Evolutionary conservation across 2,113 vertebrate species (phyloP), one percentile per base, ranked within the genome.

Genomic region (Ellobius talpinus): DNA sequence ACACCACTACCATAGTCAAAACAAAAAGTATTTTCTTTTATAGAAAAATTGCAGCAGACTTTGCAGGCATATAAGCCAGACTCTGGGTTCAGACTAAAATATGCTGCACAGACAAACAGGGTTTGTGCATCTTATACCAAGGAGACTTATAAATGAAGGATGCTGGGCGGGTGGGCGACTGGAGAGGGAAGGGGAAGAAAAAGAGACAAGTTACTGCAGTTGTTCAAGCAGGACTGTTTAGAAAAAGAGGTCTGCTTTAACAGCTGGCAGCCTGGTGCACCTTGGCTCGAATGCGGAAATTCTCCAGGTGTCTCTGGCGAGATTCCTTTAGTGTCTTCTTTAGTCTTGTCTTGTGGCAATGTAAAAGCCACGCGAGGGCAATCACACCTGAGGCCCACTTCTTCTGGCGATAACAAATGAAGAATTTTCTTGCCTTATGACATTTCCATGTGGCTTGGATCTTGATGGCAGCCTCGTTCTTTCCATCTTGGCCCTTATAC

Each of bases 361-460:
- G 93, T 93, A 98, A 96, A 89, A 98, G 98, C 99, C 99, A 99
- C 16, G 98, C 96, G 1, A 98, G 12, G 66, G 98, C 89, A 0
- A 99, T 98, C 97, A 98, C 99, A n/a, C 98, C 98, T 5, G 98
- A 98, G 7, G 99, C 99, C 99, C 99, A 98, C 96, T 98, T 99
- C 98, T 98, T 97, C 76, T 74, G 97, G 79, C 97, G 95, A 76
- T 96, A 94, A 19, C 0, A 4, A 94, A 98, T 70, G 76, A 98
- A 99, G 95, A 97, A 93, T 36, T 79, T 96, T 39, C 98, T 98
- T 50, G 98, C 98, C 33, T 0, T 76, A 72, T 96, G 96, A 42
- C 98, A 85, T 95, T 98, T 98, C 99, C 99, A 99, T 0, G 97
- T 98, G 82, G 99, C 98, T 85, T 99, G 99, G 92, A 99, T 98